phyloP scores from a whole-genome alignment of 1,140 invertebrate species.

The Hesperophylax magnus region DNA sequence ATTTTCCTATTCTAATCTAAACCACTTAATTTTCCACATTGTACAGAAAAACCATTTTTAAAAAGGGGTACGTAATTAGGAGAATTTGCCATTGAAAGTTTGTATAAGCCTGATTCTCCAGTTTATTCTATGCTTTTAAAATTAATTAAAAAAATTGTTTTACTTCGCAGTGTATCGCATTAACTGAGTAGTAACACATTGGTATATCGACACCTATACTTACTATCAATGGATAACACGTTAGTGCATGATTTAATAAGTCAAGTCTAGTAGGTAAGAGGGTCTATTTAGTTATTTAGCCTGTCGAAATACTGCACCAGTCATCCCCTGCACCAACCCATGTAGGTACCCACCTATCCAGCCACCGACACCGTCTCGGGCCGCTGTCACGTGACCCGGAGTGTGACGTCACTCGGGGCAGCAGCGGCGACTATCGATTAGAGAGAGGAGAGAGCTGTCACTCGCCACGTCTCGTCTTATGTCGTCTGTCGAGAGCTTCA shows the following conservation, averaged over 20 bases:
- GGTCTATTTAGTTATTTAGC: not conserved
- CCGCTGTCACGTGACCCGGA: not conserved
- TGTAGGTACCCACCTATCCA: not conserved
- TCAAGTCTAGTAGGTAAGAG: not conserved
- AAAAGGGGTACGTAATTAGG: too few relatives aligned
- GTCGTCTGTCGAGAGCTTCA: conserved; percentile 51
- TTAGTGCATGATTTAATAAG: not conserved
- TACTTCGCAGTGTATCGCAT: too few relatives aligned
- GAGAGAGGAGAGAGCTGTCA: conserved; percentile 53
- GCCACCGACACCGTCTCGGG: not conserved
- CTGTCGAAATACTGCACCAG: not conserved
- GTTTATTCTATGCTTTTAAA: too few relatives aligned
- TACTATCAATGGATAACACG: too few relatives aligned
- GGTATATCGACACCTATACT: too few relatives aligned
- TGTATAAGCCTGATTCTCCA: too few relatives aligned
- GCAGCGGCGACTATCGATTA: conserved; percentile 52
- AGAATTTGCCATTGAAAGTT: too few relatives aligned
- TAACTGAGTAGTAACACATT: too few relatives aligned
- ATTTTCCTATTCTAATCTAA: too few relatives aligned
- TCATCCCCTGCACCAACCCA: not conserved
- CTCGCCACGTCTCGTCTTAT: conserved; percentile 57
- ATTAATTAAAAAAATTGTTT: too few relatives aligned
- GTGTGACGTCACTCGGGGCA: conserved; percentile 41
- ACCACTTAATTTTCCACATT: too few relatives aligned
- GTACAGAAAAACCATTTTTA: too few relatives aligned